phyloP scores from a whole-genome alignment of 2,113 vertebrate genomes.

The Sporophila hypoxantha region DNA sequence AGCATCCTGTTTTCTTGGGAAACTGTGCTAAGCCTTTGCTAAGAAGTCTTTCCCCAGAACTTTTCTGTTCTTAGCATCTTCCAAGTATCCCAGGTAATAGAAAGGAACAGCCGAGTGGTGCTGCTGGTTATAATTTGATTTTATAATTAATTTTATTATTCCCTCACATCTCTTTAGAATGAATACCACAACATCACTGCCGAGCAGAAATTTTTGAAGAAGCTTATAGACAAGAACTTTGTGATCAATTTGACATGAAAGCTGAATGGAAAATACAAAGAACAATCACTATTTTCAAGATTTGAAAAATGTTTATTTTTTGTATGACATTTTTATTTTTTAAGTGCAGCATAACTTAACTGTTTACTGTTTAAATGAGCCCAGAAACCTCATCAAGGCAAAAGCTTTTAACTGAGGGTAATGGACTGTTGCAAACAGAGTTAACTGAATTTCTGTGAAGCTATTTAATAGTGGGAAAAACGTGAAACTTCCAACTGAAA shows the following conservation, averaged over 20 bases:
- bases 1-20: neutral
- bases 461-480: slow-evolving; percentile 62
- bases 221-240: slow-evolving; percentile 72
- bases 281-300: slow-evolving; percentile 40
- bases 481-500: slow-evolving; percentile 24
- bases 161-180: slow-evolving; percentile 55
- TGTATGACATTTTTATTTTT: slow-evolving; percentile 67
- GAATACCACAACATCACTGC: slow-evolving; percentile 75
- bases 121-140: neutral
- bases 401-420: neutral
- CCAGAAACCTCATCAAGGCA: neutral
- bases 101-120: neutral
- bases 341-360: slow-evolving; percentile 43
- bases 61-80: neutral
- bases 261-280: slow-evolving; percentile 19
- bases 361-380: slow-evolving; percentile 29
- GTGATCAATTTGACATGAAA: slow-evolving; percentile 73
- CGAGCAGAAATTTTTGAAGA: slow-evolving; percentile 74
- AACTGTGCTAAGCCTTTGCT: neutral
- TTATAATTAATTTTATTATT: neutral
- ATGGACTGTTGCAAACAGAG: slow-evolving; percentile 25
- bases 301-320: slow-evolving; percentile 63
- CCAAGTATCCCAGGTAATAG: neutral
- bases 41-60: neutral
- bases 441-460: slow-evolving; percentile 59